These are phyloP conservation scores for Phytoseiulus persimilis DNA, from an alignment of 2,888 invertebrate species.

Conservation along the genomic window DNA sequence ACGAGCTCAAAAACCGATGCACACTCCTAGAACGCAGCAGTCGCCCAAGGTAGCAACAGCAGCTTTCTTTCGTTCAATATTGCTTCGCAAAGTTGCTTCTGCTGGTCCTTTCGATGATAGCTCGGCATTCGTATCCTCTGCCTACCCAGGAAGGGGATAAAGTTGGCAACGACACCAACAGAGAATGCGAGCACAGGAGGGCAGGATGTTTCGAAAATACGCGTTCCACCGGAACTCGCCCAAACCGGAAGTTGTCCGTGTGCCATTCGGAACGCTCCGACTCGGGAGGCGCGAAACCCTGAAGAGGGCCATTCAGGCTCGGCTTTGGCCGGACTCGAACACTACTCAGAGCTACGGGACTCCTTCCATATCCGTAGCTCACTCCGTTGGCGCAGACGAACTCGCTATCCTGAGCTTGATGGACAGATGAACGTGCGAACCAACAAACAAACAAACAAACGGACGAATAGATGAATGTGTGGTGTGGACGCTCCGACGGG, in stretches of 20 bases:
- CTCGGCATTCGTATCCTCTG: not conserved
- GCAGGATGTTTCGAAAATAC: constrained; percentile 11
- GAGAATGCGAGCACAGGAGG: not conserved
- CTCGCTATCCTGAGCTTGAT: not conserved
- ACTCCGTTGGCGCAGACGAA: not conserved
- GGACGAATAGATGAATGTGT: not conserved
- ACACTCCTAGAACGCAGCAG: not conserved
- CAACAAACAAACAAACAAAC: not conserved
- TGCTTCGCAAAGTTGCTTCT: not conserved
- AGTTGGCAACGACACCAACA: not conserved
- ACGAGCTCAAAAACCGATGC: not conserved
- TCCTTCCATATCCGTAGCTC: not conserved
- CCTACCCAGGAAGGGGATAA: not conserved
- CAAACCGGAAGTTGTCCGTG: constrained; percentile 27
- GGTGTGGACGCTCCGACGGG: not conserved
- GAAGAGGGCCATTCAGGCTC: not conserved
- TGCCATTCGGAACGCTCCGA: not conserved
- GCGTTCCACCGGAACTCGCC: not conserved
- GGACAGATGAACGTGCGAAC: not conserved
- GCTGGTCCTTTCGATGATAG: too few species aligned
- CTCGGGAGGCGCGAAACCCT: too few species aligned
- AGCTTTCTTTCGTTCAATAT: not conserved
- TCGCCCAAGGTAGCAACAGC: not conserved
- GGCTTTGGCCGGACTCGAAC: not conserved
- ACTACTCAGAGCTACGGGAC: not conserved